Percentiles rank a stretch among this genome's conserved stretches.
phyloP scores from a whole-genome alignment of 1,140 invertebrate genomes.

The Ceratina australensis region DNA sequence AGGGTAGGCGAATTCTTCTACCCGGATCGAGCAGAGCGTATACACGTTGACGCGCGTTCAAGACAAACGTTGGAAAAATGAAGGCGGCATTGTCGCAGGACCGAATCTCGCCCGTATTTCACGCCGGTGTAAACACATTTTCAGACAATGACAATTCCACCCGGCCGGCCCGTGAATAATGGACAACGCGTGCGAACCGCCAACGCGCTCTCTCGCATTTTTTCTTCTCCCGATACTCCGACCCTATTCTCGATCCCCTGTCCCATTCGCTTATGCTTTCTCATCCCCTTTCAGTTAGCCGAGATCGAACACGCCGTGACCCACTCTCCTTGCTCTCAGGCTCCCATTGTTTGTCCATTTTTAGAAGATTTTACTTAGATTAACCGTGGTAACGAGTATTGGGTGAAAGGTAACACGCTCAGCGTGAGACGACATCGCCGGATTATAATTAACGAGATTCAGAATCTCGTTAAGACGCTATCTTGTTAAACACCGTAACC shows the following conservation, averaged over 20 bases:
- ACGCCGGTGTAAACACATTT: slow-evolving; percentile 54
- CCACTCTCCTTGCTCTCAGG: too few species aligned
- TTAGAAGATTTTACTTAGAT: not conserved
- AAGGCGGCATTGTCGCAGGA: slow-evolving; percentile 47
- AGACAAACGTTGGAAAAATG: slow-evolving; percentile 65
- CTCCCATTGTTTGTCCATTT: not conserved
- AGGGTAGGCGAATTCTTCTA: too few species aligned
- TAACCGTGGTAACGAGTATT: too few species aligned
- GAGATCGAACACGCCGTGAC: not conserved
- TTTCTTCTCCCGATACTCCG: slow-evolving; percentile 3
- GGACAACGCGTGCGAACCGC: slow-evolving; percentile 17
- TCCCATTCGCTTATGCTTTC: slow-evolving; percentile 2
- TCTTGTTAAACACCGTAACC: too few species aligned
- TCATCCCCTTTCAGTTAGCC: not conserved
- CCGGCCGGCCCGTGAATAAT: slow-evolving; percentile 58
- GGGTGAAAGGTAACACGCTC: too few species aligned
- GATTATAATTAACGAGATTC: too few species aligned
- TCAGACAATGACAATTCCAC: slow-evolving; percentile 51
- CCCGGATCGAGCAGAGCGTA: not conserved
- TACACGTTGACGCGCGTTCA: slow-evolving; percentile 36
- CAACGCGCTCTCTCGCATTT: slow-evolving; percentile 26
- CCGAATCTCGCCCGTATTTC: slow-evolving; percentile 61
- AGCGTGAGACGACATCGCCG: too few species aligned
- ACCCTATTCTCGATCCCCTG: not conserved
- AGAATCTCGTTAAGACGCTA: too few species aligned